Evolutionary conservation across 2,888 invertebrate species (phyloP), one percentile per base, ranked within the genome.

Genomic region (Trilocha varians): DNA sequence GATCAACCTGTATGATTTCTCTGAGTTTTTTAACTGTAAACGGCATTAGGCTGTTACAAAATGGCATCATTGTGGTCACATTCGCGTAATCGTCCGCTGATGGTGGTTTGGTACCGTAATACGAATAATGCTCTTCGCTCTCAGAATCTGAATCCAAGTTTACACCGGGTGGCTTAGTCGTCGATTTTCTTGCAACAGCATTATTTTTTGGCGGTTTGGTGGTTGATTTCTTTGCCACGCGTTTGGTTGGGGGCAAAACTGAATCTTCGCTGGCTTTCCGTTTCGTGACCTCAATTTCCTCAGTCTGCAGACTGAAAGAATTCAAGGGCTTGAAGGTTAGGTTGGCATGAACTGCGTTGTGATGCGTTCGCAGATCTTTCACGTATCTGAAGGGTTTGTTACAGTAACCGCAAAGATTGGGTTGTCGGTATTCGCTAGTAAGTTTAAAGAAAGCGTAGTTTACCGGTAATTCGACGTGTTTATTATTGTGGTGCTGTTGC

Each of bases 11-110:
- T 9, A 88, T 68, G 5, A 88, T 64, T 42, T 84, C 82, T 32
- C 78, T 77, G 33, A 90, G 65, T 42, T 87, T 85, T 9, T 78
- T 70, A 37, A 88, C 75, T 8, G 84, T 82, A 14, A 77, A 63
- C 3, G 67, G 62, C 45, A 88, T 75, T 45, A 72, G 65, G 11
- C 76, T 77, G n/a, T 87, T 87, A 25, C 79, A 83, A 39, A 89
- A 74, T 0, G 88, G 78, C 70, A 90, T 85, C 1, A 78, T 70
- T 0, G 88, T 86, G 2, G 72, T 87, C 1, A 89, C 73, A 5
- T 78, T 70, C 0, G 65, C 59, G 36, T 79, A 68, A 40, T 83
- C 62, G 1, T 82, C 68, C 1, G 82, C 57, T 0, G 72, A 55
- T 0, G 56, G 56, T 0, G 87, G 78, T 42, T 62, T 68, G 1